These are phyloP conservation scores for Unio pictorum DNA, from an alignment of 2,888 invertebrate genomes.

Conservation along the genomic window DNA sequence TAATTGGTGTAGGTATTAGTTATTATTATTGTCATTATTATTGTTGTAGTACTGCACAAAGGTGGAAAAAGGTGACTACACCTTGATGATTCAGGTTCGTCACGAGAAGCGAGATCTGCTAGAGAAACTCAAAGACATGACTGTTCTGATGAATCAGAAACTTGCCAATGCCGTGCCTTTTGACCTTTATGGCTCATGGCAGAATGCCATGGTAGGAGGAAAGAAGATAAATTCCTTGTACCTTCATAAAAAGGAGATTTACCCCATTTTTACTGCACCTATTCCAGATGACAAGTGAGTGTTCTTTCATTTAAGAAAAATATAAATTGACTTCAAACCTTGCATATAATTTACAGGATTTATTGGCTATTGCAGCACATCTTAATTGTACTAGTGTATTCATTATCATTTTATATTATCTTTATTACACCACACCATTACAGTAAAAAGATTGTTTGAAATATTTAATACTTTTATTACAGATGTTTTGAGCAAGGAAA, in stretches of 20 bases:
- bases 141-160: conserved; percentile 82
- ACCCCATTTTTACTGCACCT: conserved; percentile 86
- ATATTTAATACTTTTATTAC: too few species aligned
- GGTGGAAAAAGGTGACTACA: conserved; percentile 96
- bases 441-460: too few species aligned
- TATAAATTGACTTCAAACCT: not conserved
- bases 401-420: too few species aligned
- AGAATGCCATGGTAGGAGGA: conserved; percentile 80
- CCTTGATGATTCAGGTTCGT: conserved; percentile 87
- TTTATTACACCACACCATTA: too few species aligned
- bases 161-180: conserved; percentile 80
- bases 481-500: too few species aligned
- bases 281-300: conserved; percentile 88
- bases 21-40: conserved; percentile 12
- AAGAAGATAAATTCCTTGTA: conserved; percentile 81
- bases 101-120: conserved; percentile 89
- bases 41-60: conserved; percentile 84
- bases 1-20: not conserved
- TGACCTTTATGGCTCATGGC: conserved; percentile 83
- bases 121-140: conserved; percentile 86
- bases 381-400: too few species aligned
- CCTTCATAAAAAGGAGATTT: conserved; percentile 77
- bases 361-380: too few species aligned
- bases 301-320: conserved; percentile 49
- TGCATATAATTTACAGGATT: too few species aligned